Evolutionary conservation across 2,797 vertebrate species (phyloP).

Genomic region (Sebastolobus alascanus): DNA sequence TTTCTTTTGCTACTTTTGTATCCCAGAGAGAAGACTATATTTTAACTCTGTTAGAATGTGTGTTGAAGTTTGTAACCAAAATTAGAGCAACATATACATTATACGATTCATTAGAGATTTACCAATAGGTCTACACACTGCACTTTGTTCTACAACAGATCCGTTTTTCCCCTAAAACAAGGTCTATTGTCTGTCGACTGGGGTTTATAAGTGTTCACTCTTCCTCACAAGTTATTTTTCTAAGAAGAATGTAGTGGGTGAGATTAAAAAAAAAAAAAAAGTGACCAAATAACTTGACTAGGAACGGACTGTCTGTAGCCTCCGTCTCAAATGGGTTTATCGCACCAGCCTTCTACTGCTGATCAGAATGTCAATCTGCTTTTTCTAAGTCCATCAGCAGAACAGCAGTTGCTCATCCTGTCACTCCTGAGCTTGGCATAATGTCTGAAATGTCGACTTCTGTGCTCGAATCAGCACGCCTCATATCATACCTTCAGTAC

Average conservation of each 20-base stretch:
- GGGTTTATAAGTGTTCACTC: conserved; percentile 71
- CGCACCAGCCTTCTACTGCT: conserved; percentile 84
- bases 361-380: conserved; percentile 84
- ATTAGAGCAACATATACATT: conserved; percentile 69
- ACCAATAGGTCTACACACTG: conserved; percentile 75
- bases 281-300: conserved; percentile 85
- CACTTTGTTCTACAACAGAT: conserved; percentile 76
- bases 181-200: conserved; percentile 74
- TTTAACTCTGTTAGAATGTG: conserved; percentile 80
- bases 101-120: conserved; percentile 70
- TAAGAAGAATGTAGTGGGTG: conserved; percentile 74
- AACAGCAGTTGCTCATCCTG: conserved; percentile 74
- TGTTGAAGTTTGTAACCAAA: conserved; percentile 82
- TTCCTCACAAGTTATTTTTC: conserved; percentile 83
- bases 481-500: conserved; percentile 77
- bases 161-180: conserved; percentile 62
- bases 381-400: conserved; percentile 81
- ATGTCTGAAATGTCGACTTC: conserved; percentile 61
- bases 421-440: conserved; percentile 72
- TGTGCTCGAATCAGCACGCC: conserved; percentile 71
- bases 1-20: conserved; percentile 87
- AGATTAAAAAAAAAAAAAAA: conserved; percentile 60
- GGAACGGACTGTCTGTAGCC: conserved; percentile 74
- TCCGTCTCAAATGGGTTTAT: conserved; percentile 78
- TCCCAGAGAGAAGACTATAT: conserved; percentile 81